phyloP scores from a whole-genome alignment of 2,113 vertebrate species.

The Myotis yumanensis region DNA sequence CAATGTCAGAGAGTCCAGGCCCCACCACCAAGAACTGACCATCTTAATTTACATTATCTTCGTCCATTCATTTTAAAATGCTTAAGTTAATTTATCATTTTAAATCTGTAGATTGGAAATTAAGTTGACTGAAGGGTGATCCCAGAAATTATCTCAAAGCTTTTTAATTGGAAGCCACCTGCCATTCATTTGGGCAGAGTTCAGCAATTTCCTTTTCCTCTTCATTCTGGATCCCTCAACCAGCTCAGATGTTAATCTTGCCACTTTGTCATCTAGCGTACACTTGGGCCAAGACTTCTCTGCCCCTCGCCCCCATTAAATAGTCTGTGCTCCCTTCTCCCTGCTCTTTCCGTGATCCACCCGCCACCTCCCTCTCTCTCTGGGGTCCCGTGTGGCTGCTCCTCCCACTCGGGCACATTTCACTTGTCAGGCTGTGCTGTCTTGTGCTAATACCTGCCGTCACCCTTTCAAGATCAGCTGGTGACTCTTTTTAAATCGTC shows the following conservation, averaged over 20 bases:
- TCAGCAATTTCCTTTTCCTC: background rate
- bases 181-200: background rate
- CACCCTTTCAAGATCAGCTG: background rate
- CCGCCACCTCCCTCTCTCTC: accelerated
- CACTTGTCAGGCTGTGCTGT: background rate
- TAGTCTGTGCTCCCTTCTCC: background rate
- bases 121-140: background rate
- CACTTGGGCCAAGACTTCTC: background rate
- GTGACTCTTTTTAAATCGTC: background rate
- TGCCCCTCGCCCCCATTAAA: background rate
- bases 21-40: background rate
- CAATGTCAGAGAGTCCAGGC: background rate
- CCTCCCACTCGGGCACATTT: background rate
- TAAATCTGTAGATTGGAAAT: background rate
- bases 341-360: accelerated
- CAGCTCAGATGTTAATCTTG: background rate
- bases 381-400: accelerated
- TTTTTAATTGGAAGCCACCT: background rate
- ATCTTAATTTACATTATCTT: background rate
- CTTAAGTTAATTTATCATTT: background rate
- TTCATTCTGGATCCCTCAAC: background rate
- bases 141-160: background rate
- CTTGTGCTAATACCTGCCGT: background rate
- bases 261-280: background rate
- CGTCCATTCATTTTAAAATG: background rate